phyloP scores from a whole-genome alignment of 2,113 vertebrate genomes.

The Melanostigma gelatinosum region DNA sequence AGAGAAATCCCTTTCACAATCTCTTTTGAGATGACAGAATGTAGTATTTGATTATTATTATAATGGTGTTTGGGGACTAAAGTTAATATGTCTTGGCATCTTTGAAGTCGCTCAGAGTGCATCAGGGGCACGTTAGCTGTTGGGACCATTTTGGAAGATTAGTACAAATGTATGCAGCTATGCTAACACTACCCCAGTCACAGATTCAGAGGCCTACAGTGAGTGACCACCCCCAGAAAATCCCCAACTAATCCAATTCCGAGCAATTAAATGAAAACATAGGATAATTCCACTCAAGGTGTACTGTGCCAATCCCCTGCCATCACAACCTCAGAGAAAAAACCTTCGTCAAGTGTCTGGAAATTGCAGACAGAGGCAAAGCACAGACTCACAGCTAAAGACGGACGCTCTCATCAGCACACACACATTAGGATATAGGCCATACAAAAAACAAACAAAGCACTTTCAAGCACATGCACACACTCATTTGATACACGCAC shows the following conservation, averaged over 20 bases:
- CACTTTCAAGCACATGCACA: constrained; percentile 40
- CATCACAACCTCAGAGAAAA: constrained; percentile 42
- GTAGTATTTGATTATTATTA: constrained; percentile 15
- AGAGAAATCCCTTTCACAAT: constrained; percentile 28
- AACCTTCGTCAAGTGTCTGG: constrained; percentile 31
- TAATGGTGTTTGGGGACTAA: constrained; percentile 9
- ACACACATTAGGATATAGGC: constrained; percentile 55
- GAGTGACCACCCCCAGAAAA: constrained; percentile 3
- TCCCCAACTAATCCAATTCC: constrained; percentile 61
- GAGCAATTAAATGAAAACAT: constrained; percentile 64
- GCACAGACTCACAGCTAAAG: constrained; percentile 18
- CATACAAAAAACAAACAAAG: constrained; percentile 64
- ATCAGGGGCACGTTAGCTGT: neutral
- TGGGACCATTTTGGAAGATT: neutral
- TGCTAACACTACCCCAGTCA: neutral
- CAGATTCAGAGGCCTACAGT: neutral
- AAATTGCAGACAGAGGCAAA: constrained; percentile 59
- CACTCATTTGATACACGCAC: constrained; percentile 35
- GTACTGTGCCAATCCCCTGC: constrained; percentile 28
- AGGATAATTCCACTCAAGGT: constrained; percentile 56
- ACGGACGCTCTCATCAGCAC: constrained; percentile 40
- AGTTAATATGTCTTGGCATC: constrained; percentile 11
- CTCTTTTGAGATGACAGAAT: neutral
- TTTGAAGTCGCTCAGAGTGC: constrained; percentile 21
- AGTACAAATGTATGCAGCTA: neutral